A percentile compares a stretch with the other conserved stretches of the same genome.
phyloP scores from a whole-genome alignment of 2,888 invertebrate genomes.

The Ommatoiulus sabulosus region DNA sequence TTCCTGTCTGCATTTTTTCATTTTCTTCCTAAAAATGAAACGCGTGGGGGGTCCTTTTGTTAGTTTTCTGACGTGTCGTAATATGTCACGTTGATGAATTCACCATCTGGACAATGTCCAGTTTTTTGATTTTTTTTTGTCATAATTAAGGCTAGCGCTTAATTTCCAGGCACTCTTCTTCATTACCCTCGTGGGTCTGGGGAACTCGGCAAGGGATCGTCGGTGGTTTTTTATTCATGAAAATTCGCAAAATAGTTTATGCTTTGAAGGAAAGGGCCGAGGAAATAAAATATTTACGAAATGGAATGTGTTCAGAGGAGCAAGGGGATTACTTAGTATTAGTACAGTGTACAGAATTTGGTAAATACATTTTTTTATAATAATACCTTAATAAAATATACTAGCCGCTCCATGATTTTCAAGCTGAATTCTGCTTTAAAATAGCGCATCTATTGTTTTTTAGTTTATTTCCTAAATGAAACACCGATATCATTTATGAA shows the following conservation, averaged over 20 bases:
- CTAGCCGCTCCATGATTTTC: too few relatives aligned
- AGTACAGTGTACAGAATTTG: too few relatives aligned
- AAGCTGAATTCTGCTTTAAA: too few relatives aligned
- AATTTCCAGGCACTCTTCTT: not conserved
- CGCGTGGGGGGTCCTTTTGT: not conserved
- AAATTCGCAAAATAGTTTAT: not conserved
- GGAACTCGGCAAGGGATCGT: not conserved
- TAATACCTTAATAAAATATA: too few relatives aligned
- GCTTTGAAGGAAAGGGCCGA: not conserved
- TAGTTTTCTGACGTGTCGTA: not conserved
- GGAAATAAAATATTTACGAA: not conserved
- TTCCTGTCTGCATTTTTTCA: not conserved
- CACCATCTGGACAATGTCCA: slow-evolving; percentile 28
- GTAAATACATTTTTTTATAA: too few relatives aligned
- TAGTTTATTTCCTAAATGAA: too few relatives aligned
- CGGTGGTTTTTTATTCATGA: not conserved
- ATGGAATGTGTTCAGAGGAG: not conserved
- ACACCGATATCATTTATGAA: too few relatives aligned
- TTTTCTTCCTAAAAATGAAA: not conserved
- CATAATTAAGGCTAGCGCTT: not conserved
- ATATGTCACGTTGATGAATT: not conserved
- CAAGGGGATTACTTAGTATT: not conserved
- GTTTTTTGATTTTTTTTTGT: slow-evolving; percentile 8
- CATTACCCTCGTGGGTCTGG: not conserved
- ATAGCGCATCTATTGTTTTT: too few relatives aligned